These are phyloP conservation scores for Spongia lamella DNA, from an alignment of 37 sponge, comb jelly and placozoan genomes.

Conservation along the genomic window DNA sequence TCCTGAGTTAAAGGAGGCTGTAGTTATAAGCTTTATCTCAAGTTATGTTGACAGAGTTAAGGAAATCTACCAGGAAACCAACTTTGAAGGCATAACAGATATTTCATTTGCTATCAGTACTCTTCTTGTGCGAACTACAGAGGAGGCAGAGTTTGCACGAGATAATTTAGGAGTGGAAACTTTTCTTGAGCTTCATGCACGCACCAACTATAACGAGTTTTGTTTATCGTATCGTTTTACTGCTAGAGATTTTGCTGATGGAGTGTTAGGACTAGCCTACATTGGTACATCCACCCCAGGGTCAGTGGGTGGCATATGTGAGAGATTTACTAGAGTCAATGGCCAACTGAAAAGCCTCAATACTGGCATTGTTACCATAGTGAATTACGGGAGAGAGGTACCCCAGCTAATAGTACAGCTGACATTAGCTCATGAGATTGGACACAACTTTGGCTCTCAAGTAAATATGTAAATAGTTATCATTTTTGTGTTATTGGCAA, in stretches of 20 bases:
- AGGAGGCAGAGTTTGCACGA: constrained; percentile 22
- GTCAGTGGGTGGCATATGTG: constrained; percentile 71
- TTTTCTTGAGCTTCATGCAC: constrained; percentile 71
- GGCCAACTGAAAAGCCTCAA: constrained; percentile 50
- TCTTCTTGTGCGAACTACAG: constrained; percentile 6
- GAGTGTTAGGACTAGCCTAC: constrained; percentile 90
- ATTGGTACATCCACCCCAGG: constrained; percentile 41
- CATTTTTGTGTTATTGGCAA: too few species aligned
- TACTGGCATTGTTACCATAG: constrained; percentile 86
- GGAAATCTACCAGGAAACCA: constrained; percentile 18
- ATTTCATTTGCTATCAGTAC: constrained; percentile 51
- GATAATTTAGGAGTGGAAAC: constrained; percentile 71
- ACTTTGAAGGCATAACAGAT: constrained; percentile 34
- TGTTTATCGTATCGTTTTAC: constrained; percentile 88
- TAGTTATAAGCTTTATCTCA: neutral
- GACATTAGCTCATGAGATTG: constrained; percentile 93
- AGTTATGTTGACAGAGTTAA: neutral
- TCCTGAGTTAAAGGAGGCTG: neutral
- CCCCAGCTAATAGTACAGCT: constrained; percentile 47
- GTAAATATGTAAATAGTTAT: constrained; percentile 37
- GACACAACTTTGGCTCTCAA: constrained; percentile 95
- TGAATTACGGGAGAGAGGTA: constrained; percentile 76
- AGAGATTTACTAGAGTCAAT: constrained; percentile 36
- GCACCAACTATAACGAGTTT: constrained; percentile 43
- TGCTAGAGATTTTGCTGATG: constrained; percentile 84